Base-by-base conservation (phyloP, 1,140 invertebrate species). In the Cotesia glomerata region DNA sequence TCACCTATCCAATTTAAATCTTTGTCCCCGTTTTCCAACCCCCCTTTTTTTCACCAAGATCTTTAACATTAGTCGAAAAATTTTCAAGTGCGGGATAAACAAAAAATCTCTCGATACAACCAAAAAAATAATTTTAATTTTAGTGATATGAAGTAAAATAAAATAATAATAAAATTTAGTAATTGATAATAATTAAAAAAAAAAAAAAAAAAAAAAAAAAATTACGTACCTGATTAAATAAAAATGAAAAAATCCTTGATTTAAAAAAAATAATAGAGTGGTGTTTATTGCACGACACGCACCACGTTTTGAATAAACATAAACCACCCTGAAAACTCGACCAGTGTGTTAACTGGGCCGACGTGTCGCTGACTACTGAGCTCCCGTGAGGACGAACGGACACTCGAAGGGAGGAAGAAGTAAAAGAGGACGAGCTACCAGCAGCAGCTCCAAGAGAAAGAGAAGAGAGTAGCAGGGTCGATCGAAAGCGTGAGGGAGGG, bases 401-500 rank as follows among this genome's bases (percentile, higher is more conserved):
- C 45, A 36, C 64, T 14, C 59, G 3, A 39, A 39, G 18, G 67
- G 62, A 63, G 14, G 64, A 71, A 45, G 66, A 67, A 59, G 64
- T 18, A 52, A 56, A 52, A 73, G 71, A 63, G 67, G 56, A 63
- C 32, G 54, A 73, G 16, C 34, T 16, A 45, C 5, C 1, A 18
- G 62, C 4, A 59, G 63, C 8, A 45, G 39, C 39, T 45, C 39
- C 39, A 45, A 45, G 39, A 45, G 34, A 58, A 18, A 58, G 18
- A 16, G 16, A 49, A 64, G 58, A 54, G 16, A 26, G 62, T 39
- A 54, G 59, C n/a, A 64, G 72, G 76, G 77, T 80, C 76, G 81
- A 84, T 84, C 81, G 82, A 82, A 84, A 72, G 62, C 72, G 73
- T 76, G 67, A 78, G 77, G 74, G 78, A 84, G 81, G 80, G 82